phyloP scores from a whole-genome alignment of 2,113 vertebrate species.

The Lepidothrix coronata region DNA sequence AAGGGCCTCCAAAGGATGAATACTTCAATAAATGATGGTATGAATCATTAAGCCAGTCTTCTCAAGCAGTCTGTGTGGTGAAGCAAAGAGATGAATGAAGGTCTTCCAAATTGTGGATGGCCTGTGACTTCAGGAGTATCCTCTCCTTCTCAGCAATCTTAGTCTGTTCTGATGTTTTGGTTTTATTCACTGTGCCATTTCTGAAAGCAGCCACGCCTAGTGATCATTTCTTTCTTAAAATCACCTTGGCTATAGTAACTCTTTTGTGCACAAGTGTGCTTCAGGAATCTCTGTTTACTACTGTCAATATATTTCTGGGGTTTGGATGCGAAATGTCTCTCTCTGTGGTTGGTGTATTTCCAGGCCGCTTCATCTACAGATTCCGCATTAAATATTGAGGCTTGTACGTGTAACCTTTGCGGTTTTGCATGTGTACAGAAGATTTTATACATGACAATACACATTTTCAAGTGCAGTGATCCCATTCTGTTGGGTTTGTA shows the following conservation, averaged over 20 bases:
- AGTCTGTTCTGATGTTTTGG: not conserved
- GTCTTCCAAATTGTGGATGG: not conserved
- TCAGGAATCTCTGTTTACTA: not conserved
- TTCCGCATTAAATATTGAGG: not conserved
- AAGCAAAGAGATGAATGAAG: not conserved
- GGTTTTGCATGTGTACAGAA: not conserved
- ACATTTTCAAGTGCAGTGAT: not conserved
- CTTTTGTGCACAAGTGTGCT: not conserved
- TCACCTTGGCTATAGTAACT: not conserved
- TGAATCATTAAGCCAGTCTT: not conserved
- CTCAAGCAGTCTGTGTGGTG: not conserved
- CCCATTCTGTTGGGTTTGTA: not conserved
- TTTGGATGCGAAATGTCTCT: not conserved
- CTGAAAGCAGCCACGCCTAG: not conserved
- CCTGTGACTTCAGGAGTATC: not conserved
- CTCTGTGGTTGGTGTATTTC: not conserved
- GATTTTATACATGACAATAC: not conserved
- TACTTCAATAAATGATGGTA: not conserved
- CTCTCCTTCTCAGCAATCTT: fast-evolving
- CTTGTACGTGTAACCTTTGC: not conserved
- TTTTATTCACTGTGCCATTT: not conserved
- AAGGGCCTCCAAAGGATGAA: not conserved
- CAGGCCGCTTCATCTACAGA: not conserved
- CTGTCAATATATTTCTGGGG: not conserved
- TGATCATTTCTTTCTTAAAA: not conserved